Evolutionary conservation across 92 coral and sea anemone species (phyloP).

Genomic region (Porites divaricata): DNA sequence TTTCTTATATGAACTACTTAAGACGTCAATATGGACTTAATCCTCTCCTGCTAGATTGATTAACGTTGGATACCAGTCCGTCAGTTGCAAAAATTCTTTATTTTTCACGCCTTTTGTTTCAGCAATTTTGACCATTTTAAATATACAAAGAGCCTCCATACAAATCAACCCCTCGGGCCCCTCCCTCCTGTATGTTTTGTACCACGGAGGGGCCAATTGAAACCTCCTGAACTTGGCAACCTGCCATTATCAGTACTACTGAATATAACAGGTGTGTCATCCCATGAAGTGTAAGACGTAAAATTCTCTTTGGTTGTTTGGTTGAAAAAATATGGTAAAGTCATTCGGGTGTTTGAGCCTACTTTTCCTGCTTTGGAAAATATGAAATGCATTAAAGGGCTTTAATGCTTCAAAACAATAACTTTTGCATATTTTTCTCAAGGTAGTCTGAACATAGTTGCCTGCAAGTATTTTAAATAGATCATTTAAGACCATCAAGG

Average conservation of each 20-base stretch:
- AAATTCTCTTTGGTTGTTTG: background rate
- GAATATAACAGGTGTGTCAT: slow-evolving; percentile 62
- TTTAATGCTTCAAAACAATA: too few species aligned
- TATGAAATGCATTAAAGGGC: too few species aligned
- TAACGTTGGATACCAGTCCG: slow-evolving; percentile 64
- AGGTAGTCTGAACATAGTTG: too few species aligned
- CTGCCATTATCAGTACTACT: slow-evolving; percentile 79
- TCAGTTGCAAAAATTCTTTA: slow-evolving; percentile 50
- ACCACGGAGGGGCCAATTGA: slow-evolving; percentile 82
- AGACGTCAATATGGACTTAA: too few species aligned
- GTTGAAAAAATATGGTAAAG: background rate
- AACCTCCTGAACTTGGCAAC: slow-evolving; percentile 63
- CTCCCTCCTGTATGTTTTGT: slow-evolving; percentile 75
- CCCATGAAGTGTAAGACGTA: slow-evolving; percentile 49
- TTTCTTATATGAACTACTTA: too few species aligned
- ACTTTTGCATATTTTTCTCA: too few species aligned
- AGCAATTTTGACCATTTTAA: background rate
- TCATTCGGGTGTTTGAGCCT: too few species aligned
- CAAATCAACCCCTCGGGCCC: slow-evolving; percentile 69
- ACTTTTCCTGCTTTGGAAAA: too few species aligned
- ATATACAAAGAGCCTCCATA: slow-evolving; percentile 23
- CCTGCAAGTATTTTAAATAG: too few species aligned
- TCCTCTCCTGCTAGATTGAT: slow-evolving; percentile 30
- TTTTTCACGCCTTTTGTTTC: slow-evolving; percentile 31
- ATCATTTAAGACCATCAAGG: too few species aligned